Conservation (phyloP, 2,888 invertebrate species). For the Himalopsyche anomala region DNA sequence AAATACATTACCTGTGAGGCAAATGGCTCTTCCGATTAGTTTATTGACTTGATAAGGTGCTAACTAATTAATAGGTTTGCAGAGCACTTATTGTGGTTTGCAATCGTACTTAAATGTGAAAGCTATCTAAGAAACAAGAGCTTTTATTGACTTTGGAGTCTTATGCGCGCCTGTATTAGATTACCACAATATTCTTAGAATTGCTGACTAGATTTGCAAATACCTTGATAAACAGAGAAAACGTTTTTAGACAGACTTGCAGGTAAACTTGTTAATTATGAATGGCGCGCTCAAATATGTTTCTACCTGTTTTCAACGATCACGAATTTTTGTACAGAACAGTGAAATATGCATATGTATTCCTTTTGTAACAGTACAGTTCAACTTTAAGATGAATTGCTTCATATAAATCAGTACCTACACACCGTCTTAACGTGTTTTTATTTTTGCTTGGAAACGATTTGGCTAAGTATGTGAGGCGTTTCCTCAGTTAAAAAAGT, state of each 20-base stretch:
- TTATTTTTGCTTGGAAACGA: conserved; percentile 19
- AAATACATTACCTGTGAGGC: too few relatives aligned
- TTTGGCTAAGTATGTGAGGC: background rate
- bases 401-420: conserved; percentile 62
- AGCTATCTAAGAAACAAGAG: conserved; percentile 9
- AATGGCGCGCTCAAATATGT: conserved; percentile 50
- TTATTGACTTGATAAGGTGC: conserved; percentile 19
- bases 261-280: conserved; percentile 59
- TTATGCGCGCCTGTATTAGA: background rate
- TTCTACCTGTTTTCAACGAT: conserved; percentile 62
- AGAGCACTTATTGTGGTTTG: conserved; percentile 2
- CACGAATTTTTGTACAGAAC: conserved; percentile 45
- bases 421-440: conserved; percentile 17
- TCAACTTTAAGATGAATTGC: conserved; percentile 59
- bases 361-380: conserved; percentile 57
- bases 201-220: conserved; percentile 47
- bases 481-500: background rate
- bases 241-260: conserved; percentile 53
- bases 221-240: conserved; percentile 60
- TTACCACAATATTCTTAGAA: conserved; percentile 7
- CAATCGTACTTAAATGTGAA: conserved; percentile 28
- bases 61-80: conserved; percentile 15
- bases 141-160: background rate
- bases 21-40: background rate
- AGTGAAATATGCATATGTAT: conserved; percentile 45